A percentile compares a stretch with the other conserved stretches of the same genome.
Evolutionary conservation across 2,797 vertebrate species (phyloP).

Genomic region (Parauchenoglanis punctatus): DNA sequence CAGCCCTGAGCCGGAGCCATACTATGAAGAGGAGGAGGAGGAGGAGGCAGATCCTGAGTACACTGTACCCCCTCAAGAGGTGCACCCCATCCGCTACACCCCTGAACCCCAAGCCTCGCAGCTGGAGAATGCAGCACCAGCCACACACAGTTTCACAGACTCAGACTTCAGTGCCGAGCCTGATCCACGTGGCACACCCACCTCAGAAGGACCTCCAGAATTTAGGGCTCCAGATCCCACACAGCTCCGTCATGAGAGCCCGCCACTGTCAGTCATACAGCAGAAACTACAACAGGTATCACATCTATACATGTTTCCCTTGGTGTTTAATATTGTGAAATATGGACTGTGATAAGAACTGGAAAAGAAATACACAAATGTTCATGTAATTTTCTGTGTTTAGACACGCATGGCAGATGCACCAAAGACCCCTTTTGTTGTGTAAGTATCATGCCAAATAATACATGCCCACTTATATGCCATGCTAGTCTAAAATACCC

Average conservation of each 20-base stretch:
- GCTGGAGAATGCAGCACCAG: constrained; percentile 44
- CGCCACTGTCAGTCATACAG: constrained; percentile 71
- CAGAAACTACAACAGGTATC: constrained; percentile 73
- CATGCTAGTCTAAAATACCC: neutral
- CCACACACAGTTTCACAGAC: constrained; percentile 64
- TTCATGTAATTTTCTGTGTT: constrained; percentile 28
- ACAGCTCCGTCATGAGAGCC: constrained; percentile 55
- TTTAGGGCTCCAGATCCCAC: constrained; percentile 76
- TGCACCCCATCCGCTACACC: constrained; percentile 72
- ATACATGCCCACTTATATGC: neutral
- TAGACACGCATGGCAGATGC: constrained; percentile 68
- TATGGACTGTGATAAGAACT: neutral
- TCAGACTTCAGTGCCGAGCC: constrained; percentile 60
- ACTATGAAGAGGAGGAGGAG: constrained; percentile 37
- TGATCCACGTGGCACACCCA: constrained; percentile 32
- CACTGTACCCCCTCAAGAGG: constrained; percentile 49
- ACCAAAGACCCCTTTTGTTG: constrained; percentile 64
- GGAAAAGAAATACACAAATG: neutral
- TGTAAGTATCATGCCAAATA: constrained; percentile 68
- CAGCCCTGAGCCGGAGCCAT: constrained; percentile 9
- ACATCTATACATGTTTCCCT: constrained; percentile 1
- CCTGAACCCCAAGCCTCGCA: constrained; percentile 53
- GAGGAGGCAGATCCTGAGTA: constrained; percentile 48
- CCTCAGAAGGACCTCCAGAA: constrained; percentile 70
- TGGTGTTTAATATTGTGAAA: neutral